Evolutionary conservation across 2,888 invertebrate species (phyloP).

Genomic region (Polydesmus complanatus): DNA sequence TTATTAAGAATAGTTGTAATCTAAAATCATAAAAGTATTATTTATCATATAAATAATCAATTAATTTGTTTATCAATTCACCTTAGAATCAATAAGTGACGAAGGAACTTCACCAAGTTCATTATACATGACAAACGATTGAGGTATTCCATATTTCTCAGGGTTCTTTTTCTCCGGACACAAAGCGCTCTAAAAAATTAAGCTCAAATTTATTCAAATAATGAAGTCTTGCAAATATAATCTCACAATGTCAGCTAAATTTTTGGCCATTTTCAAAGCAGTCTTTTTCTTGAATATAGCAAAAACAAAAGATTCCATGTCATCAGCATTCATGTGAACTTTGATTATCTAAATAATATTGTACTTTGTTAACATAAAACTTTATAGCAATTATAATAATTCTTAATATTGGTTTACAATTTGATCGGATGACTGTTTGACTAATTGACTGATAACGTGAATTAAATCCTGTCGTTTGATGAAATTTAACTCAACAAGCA

Average conservation of each 20-base stretch:
- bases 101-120: slow-evolving; percentile 81
- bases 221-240: background rate
- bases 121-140: slow-evolving; percentile 60
- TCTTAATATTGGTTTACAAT: slow-evolving; percentile 61
- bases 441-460: slow-evolving; percentile 63
- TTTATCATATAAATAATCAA: background rate
- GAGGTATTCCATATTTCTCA: slow-evolving; percentile 65
- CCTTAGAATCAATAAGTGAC: slow-evolving; percentile 66
- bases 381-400: background rate
- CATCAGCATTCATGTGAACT: slow-evolving; percentile 72
- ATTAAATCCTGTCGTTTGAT: slow-evolving; percentile 93
- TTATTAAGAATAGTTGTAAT: slow-evolving; percentile 59
- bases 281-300: slow-evolving; percentile 82
- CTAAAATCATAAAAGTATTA: slow-evolving; percentile 10
- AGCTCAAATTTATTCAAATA: background rate
- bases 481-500: slow-evolving; percentile 87
- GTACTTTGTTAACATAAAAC: background rate
- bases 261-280: slow-evolving; percentile 68
- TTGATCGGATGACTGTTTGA: slow-evolving; percentile 76
- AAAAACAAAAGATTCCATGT: slow-evolving; percentile 87
- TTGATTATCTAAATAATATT: slow-evolving; percentile 45
- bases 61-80: slow-evolving; percentile 18
- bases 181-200: slow-evolving; percentile 48
- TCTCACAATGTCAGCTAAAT: slow-evolving; percentile 77
- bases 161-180: slow-evolving; percentile 68